phyloP scores from a whole-genome alignment of 1,140 invertebrate genomes.

The Zelostemma sp. region DNA sequence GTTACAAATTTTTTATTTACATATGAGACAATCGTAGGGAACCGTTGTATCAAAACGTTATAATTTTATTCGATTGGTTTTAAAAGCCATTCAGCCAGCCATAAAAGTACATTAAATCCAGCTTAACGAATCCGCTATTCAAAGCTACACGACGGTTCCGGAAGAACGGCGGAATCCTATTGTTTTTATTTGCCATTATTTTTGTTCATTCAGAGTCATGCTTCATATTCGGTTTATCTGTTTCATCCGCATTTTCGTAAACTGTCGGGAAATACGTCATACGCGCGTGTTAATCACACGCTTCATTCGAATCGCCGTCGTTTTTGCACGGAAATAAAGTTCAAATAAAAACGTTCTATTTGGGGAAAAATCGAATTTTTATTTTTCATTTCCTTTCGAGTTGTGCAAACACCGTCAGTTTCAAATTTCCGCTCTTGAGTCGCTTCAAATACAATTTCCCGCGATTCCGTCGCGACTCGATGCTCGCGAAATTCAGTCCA shows the following conservation, averaged over 20 bases:
- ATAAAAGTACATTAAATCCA: slow-evolving; percentile 53
- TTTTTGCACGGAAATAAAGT: too few species aligned
- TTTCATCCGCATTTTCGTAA: not conserved
- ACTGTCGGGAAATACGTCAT: not conserved
- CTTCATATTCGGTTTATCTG: not conserved
- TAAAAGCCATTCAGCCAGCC: slow-evolving; percentile 37
- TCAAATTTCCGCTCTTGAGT: slow-evolving; percentile 1
- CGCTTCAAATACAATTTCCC: slow-evolving; percentile 7
- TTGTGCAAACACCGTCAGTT: not conserved
- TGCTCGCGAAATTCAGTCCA: not conserved
- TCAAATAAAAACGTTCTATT: not conserved
- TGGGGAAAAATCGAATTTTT: not conserved
- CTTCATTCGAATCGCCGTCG: too few species aligned
- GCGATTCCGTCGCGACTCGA: not conserved
- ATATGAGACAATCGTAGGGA: slow-evolving; percentile 11
- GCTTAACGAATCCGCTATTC: slow-evolving; percentile 38
- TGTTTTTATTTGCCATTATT: slow-evolving; percentile 15
- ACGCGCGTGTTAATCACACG: not conserved
- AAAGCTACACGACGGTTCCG: slow-evolving; percentile 26
- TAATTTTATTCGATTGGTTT: slow-evolving; percentile 40
- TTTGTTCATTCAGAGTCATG: slow-evolving; percentile 5
- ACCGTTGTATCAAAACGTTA: slow-evolving; percentile 25
- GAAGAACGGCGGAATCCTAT: slow-evolving; percentile 13
- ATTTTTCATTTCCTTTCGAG: slow-evolving; percentile 1
- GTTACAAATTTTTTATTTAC: too few species aligned